Evolutionary conservation across 2,888 invertebrate species (phyloP), one percentile per base, ranked within the genome.

Genomic region (Watsonalla binaria): DNA sequence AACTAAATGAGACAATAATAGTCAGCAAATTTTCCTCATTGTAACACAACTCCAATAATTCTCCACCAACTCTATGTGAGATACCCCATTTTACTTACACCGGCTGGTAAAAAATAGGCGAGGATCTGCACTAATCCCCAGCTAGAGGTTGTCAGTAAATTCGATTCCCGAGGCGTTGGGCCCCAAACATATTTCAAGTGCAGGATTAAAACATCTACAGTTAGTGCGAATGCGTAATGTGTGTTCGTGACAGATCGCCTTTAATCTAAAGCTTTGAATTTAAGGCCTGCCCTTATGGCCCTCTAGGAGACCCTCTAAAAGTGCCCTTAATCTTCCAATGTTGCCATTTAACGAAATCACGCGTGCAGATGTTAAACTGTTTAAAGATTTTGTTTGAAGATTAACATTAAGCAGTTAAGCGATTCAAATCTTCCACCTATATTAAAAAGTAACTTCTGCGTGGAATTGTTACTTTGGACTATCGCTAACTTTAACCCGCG

Each of bases 101-200:
- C 58, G 56, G 58, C 62, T 66, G 42, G 72, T 72, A 71, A 71
- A 78, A 81, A 80, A 79, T 77, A 66, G 58, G 62, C 57, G 60
- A 70, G 77, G 69, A 70, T 66, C 70, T 72, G 62, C 70, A 80
- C 82, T 84, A 85, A 86, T 84, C 83, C 80, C 68, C 62, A 63
- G 60, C 70, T 61, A 72, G 82, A 79, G 73, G 76, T 76, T 76
- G 77, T 80, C 80, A 72, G 72, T 76, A 82, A 78, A 85, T 82
- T 73, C 70, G 66, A 66, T 56, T 61, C 68, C 62, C 57, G 51
- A 42, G 42, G 11, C 42, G 55, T 55, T 50, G 37, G 37, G 14
- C 68, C 78, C 81, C 66, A 61, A 77, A 82, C 86, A 90, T 87
- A 89, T 86, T 89, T 90, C 86, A 90, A 90, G 87, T 79, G 82